Evolutionary conservation across 2,797 vertebrate species (phyloP), one percentile per base, ranked within the genome.

Genomic region (Benthosema pterotum): DNA sequence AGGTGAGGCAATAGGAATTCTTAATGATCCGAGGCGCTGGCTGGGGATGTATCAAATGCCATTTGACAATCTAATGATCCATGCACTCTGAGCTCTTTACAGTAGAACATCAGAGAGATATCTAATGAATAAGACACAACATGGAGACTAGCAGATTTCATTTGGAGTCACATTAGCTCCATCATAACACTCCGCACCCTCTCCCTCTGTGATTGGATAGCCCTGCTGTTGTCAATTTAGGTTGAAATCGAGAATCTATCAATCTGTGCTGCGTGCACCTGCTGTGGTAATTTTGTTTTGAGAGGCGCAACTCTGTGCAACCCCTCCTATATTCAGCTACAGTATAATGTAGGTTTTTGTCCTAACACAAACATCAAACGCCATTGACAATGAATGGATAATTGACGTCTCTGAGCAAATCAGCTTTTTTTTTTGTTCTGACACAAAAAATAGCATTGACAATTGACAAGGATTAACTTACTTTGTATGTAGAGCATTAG

Each of bases 11-110:
- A 81, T 72, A 75, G 60, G 79, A 72, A 69, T 80, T 75, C 69
- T 57, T 82, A 80, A 83, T 72, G 69, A 75, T 28, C 67, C 46
- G 2, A 58, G 49, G 42, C 59, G 63, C 61, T 53, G 38, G 38
- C 3, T 1, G 62, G 56, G 12, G 69, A 68, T 67, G 52, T 63
- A 73, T 84, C 54, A 72, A 63, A 65, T 80, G 71, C 75, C 63
- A 69, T 84, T 81, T 82, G 66, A 65, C 80, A 78, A 65, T 63
- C 64, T 76, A 83, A 85, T 84, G 79, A 83, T 59, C 77, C 74
- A 58, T 17, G 32, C 22, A 55, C 69, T 5, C 49, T 22, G 61
- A 83, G 80, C 58, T 77, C 78, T 83, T 78, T 57, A 52, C 14
- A 22, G 14, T 58, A 22, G 13, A 45, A 38, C 16, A 72, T 54